Base-by-base conservation (phyloP, 2,888 invertebrate species). In the Scelioninae gen. 2 region DNA sequence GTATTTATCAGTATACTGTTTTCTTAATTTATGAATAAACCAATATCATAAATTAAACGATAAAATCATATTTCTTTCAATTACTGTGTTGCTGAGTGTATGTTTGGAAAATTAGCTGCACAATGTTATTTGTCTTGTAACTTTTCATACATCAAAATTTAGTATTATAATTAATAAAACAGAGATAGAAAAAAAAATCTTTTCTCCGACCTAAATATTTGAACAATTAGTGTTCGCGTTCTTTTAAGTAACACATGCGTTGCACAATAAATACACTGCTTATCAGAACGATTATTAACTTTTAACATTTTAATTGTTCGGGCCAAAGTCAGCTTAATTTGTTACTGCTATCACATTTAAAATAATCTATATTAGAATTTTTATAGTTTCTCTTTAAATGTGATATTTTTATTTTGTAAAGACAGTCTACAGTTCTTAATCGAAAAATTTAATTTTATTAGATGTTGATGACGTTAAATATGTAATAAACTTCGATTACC, bases 381-480 rank as follows among this genome's bases (percentile, higher is more conserved):
- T n/a, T n/a, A n/a, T n/a, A n/a, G n/a, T n/a, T n/a, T n/a, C n/a
- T n/a, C n/a, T n/a, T n/a, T n/a, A n/a, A n/a, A n/a, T n/a, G n/a
- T n/a, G n/a, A n/a, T n/a, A n/a, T n/a, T n/a, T n/a, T n/a, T n/a
- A n/a, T n/a, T n/a, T n/a, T n/a, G n/a, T n/a, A n/a, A n/a, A n/a
- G n/a, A n/a, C n/a, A n/a, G n/a, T n/a, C n/a, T n/a, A n/a, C n/a
- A n/a, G n/a, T n/a, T n/a, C n/a, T n/a, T n/a, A n/a, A n/a, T n/a
- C n/a, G n/a, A n/a, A n/a, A n/a, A n/a, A n/a, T n/a, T n/a, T n/a
- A n/a, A n/a, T n/a, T n/a, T n/a, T n/a, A 83, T 83, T 89, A 97
- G 96, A 97, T 91, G 96, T 97, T 83, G 96, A 96, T 86, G 96
- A 96, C 85, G 96, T 97, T 81, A 96, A 96, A 88, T 96, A 93